Base-by-base conservation (phyloP, 2,797 vertebrate species). In the Labeo calbasu region DNA sequence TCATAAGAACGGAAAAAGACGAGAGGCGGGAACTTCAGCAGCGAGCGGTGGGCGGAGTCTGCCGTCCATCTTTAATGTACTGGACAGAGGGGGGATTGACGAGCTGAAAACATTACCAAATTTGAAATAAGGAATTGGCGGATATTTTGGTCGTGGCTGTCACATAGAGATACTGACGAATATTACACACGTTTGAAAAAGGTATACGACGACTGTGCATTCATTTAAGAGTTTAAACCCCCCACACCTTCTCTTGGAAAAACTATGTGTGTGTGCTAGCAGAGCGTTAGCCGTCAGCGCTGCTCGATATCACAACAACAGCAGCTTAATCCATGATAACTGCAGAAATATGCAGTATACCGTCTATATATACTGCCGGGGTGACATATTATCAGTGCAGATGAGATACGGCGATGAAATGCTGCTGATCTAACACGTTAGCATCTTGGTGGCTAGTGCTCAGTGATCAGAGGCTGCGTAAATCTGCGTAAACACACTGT, bases 31-130 rank as follows among this genome's bases (percentile, higher is more conserved):
- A 53, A 13, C 65, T 59, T 51, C 21, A 19, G 9, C n/a, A 28
- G 65, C 32, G 19, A 48, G 3, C 17, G 12, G 87, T 91, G 93
- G 94, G 95, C 91, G 93, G 93, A 92, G 91, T 90, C 89, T 92
- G 92, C 93, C 92, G 94, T 94, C 95, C 95, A 95, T 95, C 94
- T 96, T 96, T 94, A 94, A 92, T 94, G 90, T 95, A 94, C 92
- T 93, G 88, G 69, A 73, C 80, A 76, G 84, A 89, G 77, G 83
- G 92, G 92, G 93, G 95, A 93, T 93, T 94, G 92, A 92, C 93
- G 94, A 94, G 93, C 94, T 94, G 92, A 94, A 95, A 94, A 92
- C 91, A 93, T 83, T 81, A 88, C 46, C 83, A 93, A 91, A 93
- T 93, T 92, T 93, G 91, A 94, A 94, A 92, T 93, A 92, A 95